Base-by-base conservation (phyloP, 2,797 vertebrate genomes). In the Pelodytes ibericus region DNA sequence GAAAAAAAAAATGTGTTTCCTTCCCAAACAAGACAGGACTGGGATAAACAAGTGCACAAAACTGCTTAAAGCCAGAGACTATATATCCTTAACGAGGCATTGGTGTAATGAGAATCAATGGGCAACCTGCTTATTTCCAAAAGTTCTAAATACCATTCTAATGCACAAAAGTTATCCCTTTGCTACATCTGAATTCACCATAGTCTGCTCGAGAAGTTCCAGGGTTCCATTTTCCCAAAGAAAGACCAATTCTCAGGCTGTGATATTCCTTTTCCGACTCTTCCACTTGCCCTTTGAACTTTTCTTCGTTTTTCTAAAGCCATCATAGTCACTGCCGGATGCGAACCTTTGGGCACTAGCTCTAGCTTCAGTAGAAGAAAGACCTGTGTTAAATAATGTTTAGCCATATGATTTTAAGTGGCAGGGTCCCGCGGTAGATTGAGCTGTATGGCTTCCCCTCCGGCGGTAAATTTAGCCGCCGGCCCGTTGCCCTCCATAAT, bases 381-480 rank as follows among this genome's bases (percentile, higher is more conserved):
- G 77, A 85, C 8, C 25, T 51, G 31, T 39, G 9, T 33, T 2
- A 47, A 13, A 15, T 58, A 3, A 20, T n/a, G n/a, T 56, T 5
- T 8, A n/a, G 13, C 9, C 3, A 10, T 47, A 26, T 4, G 9
- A 13, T n/a, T 51, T 39, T 73, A 86, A 16, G 84, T 64, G 0
- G 80, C 66, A 60, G 81, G 30, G 60, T 92, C 91, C 71, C 83
- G 84, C 76, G 92, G 92, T 79, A 92, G 80, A 81, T 90, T 88
- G 81, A 89, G 88, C 76, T 85, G 88, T 59, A 88, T 81, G 0
- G 78, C 82, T 31, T 90, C 82, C 5, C 81, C 80, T 33, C 84
- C 86, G 0, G 85, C 51, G 11, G 53, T 83, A 30, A 85, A 88
- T 44, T 85, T 81, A 2, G 85, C 89, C 3, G 72, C 83, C 0